Base-by-base conservation (phyloP, 1,140 invertebrate species). In the Triops cancriformis region DNA sequence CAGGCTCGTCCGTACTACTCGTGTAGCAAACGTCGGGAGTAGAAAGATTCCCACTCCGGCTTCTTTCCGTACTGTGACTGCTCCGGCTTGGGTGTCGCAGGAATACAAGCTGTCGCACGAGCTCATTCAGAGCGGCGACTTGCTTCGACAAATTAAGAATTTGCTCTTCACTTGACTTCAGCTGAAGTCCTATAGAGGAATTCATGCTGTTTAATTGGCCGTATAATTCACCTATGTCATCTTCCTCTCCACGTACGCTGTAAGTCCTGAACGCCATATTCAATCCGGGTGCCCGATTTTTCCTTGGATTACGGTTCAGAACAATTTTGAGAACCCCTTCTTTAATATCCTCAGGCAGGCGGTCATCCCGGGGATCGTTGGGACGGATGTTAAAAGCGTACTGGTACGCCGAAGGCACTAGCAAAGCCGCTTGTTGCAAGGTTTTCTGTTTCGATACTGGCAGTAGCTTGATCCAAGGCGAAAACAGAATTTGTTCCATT, bases 401-500 rank as follows among this genome's bases (percentile, higher is more conserved):
- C 77, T 91, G 86, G 82, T 91, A 89, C 7, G 91, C 88, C 1
- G 90, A 90, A 12, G 89, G 89, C 18, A 93, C 86, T 12, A 94
- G 82, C 12, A 94, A 82, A 0, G 92, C 92, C 26, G 89, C 89
- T 75, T 87, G 88, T 78, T 92, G 89, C 42, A 91, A 87, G 11
- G 90, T 85, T 4, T 86, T 84, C 26, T 93, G 85, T 12, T 93
- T 82, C 76, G 87, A 88, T 41, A 84, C 85, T 0, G 92, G 92
- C 45, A 92, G 82, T 0, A 89, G 87, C 80, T 89, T 90, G 42
- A 89, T 86, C 43, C 93, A 82, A 42, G 93, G 80, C 1, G 92
- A 93, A 82, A 95, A 94, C 72, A 95, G 86, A 86, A 94, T 89
- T 76, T 89, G 90, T 82, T 95, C 93, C 27, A 94, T 84, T 79